Evolutionary conservation across 2,797 vertebrate species (phyloP), one percentile per base, ranked within the genome.

Genomic region (Gymnothorax javanicus): DNA sequence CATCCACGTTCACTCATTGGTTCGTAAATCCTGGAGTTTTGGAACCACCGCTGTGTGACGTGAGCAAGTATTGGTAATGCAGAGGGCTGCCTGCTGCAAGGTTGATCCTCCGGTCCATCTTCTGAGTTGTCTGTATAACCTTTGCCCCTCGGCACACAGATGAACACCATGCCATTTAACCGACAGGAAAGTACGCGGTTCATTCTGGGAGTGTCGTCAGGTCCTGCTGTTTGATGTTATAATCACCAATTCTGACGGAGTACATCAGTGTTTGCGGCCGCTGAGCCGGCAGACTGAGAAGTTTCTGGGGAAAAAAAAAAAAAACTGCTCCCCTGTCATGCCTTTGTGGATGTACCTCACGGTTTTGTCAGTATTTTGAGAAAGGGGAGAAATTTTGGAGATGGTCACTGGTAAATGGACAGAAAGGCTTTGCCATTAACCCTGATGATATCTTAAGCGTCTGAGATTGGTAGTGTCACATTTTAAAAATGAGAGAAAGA

Each of bases 161-260:
- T 52, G 50, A 77, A 52, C 33, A 7, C 73, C 4, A 0, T 4
- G 23, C 33, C 43, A 7, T 77, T 77, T 77, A 50, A 3, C 25
- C 71, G 15, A 7, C 5, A 2, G 15, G 33, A 4, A 17, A 15
- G 43, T 15, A 20, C 43, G 13, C 73, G 50, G 17, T 1, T 12
- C 43, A 77, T 77, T 77, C 73, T 12, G 9, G 7, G 33, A 50
- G 73, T 12, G 33, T 77, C 13, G 6, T 6, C 8, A 50, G 43
- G 75, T 52, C 50, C 77, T 56, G 77, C 77, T 81, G 77, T 81
- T 81, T 81, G 77, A 81, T 81, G 52, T 81, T 7, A 56, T 81
- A 81, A 81, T 81, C 0, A 56, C 20, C 2, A 1, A 81, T 81
- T 81, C 77, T 56, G 77, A 52, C 11, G 52, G 77, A 81, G 77